Conservation (phyloP, 1,140 invertebrate species). For the Drosophila melanogaster region Release_6_plus_ISO1_MT NT_037436.4:10925501-10926000, state of each 20-base stretch:
- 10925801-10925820: constrained; percentile 74
- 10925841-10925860: constrained; percentile 75
- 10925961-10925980: background rate
- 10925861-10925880: constrained; percentile 61
- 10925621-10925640: constrained; percentile 78
- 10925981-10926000: background rate
- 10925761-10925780: constrained; percentile 43
- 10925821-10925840: constrained; percentile 83
- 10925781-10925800: constrained; percentile 38
- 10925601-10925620: constrained; percentile 83
- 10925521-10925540: constrained; percentile 15
- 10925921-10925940: background rate
- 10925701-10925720: background rate
- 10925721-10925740: constrained; percentile 1
- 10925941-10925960: too few species aligned
- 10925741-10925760: background rate
- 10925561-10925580: constrained; percentile 39
- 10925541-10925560: constrained; percentile 1
- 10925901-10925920: background rate
- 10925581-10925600: constrained; percentile 82
- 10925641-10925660: constrained; percentile 62
- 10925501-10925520: constrained; percentile 80
- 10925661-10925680: constrained; percentile 13
- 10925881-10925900: constrained; percentile 30
- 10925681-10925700: constrained; percentile 1